Evolutionary conservation across 2,113 vertebrate genomes (phyloP), one percentile per base, ranked within the genome.

Genomic region (Sclerurus mexicanus): DNA sequence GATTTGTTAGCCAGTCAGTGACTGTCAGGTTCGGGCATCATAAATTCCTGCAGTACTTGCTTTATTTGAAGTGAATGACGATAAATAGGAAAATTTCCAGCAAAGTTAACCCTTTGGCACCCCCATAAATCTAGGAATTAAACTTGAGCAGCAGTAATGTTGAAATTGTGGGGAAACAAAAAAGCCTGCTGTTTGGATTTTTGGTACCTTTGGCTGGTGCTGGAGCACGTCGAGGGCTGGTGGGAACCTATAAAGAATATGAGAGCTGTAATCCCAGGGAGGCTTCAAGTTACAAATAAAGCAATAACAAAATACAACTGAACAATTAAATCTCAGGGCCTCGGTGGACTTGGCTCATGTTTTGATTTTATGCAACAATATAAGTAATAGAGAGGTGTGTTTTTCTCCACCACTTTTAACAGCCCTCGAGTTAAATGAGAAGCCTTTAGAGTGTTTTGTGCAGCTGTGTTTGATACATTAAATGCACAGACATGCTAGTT

Each of bases 281-380:
- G 46, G 21, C 81, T 80, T 67, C 55, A 30, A 75, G 60, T 95
- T 93, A 67, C 84, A 94, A 81, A 95, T 95, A 92, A 94, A 74
- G 91, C 85, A 92, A 67, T 80, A 95, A 93, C 76, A 82, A 90
- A 95, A 93, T 84, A 90, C 33, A 89, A 87, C 56, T 5, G n/a
- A 93, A 94, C 95, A 95, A 97, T 97, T 97, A 96, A 94, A 95
- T 89, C 52, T 56, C 44, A 25, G 80, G 44, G 84, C 94, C 78
- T 95, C 86, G 69, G 69, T 52, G 85, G 40, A 68, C 84, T 59
- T 75, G 59, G 59, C 91, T 93, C 74, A 82, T 63, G 79, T 80
- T 96, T 93, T 90, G 87, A 77, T 96, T 96, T 94, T 96, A 91
- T 89, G 91, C 93, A 90, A 62, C 76, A 85, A 24, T 71, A 44